Evolutionary conservation across 2,888 invertebrate species (phyloP), one percentile per base, ranked within the genome.

Genomic region (Orchesellides sinensis): DNA sequence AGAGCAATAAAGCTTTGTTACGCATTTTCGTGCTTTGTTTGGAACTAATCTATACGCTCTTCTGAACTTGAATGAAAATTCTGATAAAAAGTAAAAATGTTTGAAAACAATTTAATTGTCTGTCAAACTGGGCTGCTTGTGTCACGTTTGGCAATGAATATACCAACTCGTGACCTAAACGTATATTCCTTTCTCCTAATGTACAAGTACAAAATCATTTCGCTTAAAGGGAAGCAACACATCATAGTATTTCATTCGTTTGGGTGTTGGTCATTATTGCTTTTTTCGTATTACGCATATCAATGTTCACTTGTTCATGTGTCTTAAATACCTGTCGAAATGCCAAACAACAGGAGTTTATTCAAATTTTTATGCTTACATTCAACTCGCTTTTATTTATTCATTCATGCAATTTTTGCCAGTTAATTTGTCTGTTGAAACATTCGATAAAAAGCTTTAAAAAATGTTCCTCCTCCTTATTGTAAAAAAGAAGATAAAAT

Each of bases 91-190:
- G 21, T 8, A 59, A 35, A 6, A 59, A 27, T 27, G 8, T 40
- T 32, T 63, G 19, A 40, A 63, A 63, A 32, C 19, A 35, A 2
- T 61, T 4, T 63, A 63, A 63, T 63, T 63, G 35, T 63, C 10
- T 63, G 59, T n/a, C 17, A 78, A 68, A 68, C 68, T 78, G 69
- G 79, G 79, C 65, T 70, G 61, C 10, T 35, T 23, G 27, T 27
- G 1, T 79, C 79, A 79, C 79, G 79, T 45, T 65, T 79, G 69
- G 69, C 49, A 70, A 78, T 70, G 59, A 78, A 49, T 59, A 69
- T 17, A 29, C 29, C 17, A 21, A 21, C n/a, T 77, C 78, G 78
- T 78, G 78, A 78, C 78, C n/a, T 52, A n/a, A 66, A 54, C 52
- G 12, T 32, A 1, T 25, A 65, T 27, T 61, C 59, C 6, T 27